Conservation (phyloP, 64 coral and sea anemone species). For the Montipora foliosa region DNA sequence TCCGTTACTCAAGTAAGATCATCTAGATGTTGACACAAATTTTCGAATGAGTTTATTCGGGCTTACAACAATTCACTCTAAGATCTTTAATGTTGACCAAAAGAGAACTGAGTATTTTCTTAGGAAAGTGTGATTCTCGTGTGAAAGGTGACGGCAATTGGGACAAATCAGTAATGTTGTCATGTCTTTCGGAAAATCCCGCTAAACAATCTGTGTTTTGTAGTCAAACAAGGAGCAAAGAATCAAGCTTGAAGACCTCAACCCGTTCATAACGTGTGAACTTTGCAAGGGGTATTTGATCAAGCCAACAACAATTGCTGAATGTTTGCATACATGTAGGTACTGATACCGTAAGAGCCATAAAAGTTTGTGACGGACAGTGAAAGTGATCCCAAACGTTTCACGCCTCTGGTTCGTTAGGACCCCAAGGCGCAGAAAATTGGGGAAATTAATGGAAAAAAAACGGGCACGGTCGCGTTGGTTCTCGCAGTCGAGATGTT, state of each 20-base stretch:
- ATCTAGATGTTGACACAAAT: slow-evolving; percentile 50
- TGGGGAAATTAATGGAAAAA: background rate
- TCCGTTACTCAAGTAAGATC: slow-evolving; percentile 34
- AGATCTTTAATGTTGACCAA: slow-evolving; percentile 8
- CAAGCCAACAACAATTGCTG: slow-evolving; percentile 95
- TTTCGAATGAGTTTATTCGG: slow-evolving; percentile 1
- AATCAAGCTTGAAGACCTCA: slow-evolving; percentile 89
- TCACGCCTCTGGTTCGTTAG: background rate
- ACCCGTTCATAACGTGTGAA: slow-evolving; percentile 92
- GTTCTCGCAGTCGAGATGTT: background rate
- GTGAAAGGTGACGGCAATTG: background rate
- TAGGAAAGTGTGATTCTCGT: background rate
- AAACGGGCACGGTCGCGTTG: background rate
- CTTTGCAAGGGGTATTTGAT: slow-evolving; percentile 99
- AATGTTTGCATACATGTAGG: slow-evolving; percentile 99
- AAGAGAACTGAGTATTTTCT: slow-evolving; percentile 2
- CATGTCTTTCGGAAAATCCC: background rate
- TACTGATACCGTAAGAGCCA: slow-evolving; percentile 35
- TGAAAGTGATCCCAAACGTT: background rate
- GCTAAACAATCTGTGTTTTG: slow-evolving; percentile 71
- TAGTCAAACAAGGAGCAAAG: slow-evolving; percentile 94
- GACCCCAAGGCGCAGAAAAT: slow-evolving; percentile 5
- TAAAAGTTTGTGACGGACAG: background rate
- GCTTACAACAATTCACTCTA: background rate
- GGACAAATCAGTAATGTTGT: background rate